Percentiles rank a stretch among this genome's conserved stretches.
phyloP scores from a whole-genome alignment of 1,140 invertebrate species.

The Metaphire vulgaris region DNA sequence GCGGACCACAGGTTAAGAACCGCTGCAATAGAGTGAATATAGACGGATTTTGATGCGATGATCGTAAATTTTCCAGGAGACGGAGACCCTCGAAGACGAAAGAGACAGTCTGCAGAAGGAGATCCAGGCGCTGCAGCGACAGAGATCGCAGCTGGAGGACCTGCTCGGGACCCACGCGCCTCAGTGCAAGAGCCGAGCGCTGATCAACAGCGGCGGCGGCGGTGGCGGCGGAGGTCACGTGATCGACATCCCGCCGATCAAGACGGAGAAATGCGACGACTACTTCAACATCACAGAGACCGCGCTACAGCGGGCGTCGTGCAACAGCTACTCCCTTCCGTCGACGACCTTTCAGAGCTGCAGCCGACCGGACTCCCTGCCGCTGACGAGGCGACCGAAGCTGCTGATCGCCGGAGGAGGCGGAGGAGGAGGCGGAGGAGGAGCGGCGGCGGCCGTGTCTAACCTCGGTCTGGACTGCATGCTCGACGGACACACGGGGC shows the following conservation, averaged over 20 bases:
- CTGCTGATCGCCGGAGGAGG: too few relatives aligned
- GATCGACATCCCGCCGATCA: neutral
- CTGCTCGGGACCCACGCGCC: neutral
- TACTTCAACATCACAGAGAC: neutral
- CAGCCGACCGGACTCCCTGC: neutral
- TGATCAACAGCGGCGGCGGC: too few relatives aligned
- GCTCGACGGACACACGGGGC: conserved; percentile 83
- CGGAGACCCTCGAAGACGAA: neutral
- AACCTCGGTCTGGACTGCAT: conserved; percentile 62
- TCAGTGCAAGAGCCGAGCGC: neutral
- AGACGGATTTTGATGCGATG: too few relatives aligned
- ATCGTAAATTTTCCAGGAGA: neutral
- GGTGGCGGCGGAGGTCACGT: neutral
- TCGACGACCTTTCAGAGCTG: neutral
- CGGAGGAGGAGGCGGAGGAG: too few relatives aligned
- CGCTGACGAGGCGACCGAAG: neutral
- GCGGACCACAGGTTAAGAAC: too few relatives aligned
- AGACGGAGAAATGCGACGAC: neutral
- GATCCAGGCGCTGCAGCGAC: neutral
- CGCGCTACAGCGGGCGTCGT: too few relatives aligned
- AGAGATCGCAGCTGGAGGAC: neutral
- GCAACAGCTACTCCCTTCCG: neutral
- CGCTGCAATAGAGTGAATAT: too few relatives aligned
- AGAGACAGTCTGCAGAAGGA: neutral
- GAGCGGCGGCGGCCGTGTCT: conserved; percentile 76